Conservation (phyloP, 2,113 vertebrate species). For the Protobothrops mucrosquamatus region DNA sequence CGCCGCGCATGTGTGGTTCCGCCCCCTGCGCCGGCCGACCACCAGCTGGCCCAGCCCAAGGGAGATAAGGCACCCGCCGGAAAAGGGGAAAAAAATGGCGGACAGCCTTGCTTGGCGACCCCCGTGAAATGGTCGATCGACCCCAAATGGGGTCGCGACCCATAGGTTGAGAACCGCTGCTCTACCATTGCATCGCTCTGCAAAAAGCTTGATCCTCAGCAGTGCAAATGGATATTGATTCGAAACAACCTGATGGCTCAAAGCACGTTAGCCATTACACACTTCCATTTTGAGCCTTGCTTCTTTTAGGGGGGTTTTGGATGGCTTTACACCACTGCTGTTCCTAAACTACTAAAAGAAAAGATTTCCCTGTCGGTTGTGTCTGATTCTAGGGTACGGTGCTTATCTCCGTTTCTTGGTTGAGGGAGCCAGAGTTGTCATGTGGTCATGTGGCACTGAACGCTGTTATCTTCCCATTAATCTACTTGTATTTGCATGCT, state of each 20-base stretch:
- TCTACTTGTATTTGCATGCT: background rate
- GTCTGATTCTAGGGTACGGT: too few species aligned
- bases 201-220: background rate
- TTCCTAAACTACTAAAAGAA: background rate
- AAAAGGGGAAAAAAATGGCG: too few species aligned
- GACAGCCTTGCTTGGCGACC: too few species aligned
- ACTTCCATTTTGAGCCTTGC: background rate
- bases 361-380: background rate
- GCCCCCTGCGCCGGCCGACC: too few species aligned
- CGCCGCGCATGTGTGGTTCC: too few species aligned
- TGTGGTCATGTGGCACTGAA: background rate
- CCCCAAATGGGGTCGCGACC: too few species aligned
- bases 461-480: background rate
- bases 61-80: too few species aligned
- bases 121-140: too few species aligned
- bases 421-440: background rate
- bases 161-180: too few species aligned
- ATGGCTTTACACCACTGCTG: background rate
- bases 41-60: too few species aligned
- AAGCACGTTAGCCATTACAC: background rate
- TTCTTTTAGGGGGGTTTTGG: background rate
- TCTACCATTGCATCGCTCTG: background rate
- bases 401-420: background rate
- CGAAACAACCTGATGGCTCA: background rate
- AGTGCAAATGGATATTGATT: background rate